phyloP scores from a whole-genome alignment of 2,888 invertebrate species.

The Fragum sueziense region DNA sequence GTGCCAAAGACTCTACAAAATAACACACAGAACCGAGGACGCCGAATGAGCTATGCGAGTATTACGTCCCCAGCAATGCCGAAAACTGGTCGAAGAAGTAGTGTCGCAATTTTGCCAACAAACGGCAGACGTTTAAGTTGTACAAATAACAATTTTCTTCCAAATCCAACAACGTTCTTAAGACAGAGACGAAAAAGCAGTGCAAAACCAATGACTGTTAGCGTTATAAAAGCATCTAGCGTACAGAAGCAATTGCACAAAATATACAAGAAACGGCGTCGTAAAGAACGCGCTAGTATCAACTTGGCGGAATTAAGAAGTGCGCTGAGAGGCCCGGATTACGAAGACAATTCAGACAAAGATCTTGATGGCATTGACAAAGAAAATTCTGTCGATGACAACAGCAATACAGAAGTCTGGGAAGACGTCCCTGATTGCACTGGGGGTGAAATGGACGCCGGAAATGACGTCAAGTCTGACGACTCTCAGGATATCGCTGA shows the following conservation, averaged over 20 bases:
- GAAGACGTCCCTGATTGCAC: background rate
- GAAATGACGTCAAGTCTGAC: background rate
- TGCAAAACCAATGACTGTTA: constrained; percentile 6
- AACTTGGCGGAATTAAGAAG: constrained; percentile 13
- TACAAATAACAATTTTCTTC: constrained; percentile 6
- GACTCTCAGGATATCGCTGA: background rate
- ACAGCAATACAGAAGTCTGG: constrained; percentile 8
- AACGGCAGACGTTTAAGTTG: constrained; percentile 21
- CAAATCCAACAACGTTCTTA: background rate
- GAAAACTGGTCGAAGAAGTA: constrained; percentile 12
- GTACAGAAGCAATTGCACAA: constrained; percentile 12
- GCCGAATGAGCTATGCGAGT: constrained; percentile 13
- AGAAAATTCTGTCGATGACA: background rate
- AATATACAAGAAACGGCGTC: constrained; percentile 8
- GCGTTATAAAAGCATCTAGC: constrained; percentile 6
- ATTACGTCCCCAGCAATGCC: background rate
- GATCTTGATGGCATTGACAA: background rate
- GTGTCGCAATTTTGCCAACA: constrained; percentile 1
- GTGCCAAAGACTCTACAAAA: background rate
- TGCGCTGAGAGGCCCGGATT: constrained; percentile 3
- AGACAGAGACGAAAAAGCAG: constrained; percentile 12
- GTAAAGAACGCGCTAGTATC: constrained; percentile 4
- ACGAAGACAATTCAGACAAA: constrained; percentile 2
- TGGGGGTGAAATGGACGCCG: background rate
- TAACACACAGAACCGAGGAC: constrained; percentile 4